phyloP scores from a whole-genome alignment of 1,140 invertebrate genomes.

The Calosoma granatense region DNA sequence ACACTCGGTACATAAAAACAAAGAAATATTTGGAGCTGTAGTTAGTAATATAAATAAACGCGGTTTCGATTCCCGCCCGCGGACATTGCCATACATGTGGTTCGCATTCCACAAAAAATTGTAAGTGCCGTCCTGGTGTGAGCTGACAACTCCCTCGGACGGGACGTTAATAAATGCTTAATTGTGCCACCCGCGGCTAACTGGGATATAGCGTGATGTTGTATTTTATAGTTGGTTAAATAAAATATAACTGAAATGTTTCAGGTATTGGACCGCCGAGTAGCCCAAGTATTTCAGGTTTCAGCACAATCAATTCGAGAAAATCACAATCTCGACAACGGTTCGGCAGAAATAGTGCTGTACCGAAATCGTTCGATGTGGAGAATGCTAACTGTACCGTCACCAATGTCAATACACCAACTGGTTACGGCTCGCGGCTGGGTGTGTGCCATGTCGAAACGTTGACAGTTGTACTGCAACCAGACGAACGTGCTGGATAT shows the following conservation, averaged over 20 bases:
- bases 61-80: too few species aligned
- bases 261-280: slow-evolving; percentile 52
- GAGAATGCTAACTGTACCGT: slow-evolving; percentile 24
- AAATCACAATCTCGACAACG: slow-evolving; percentile 36
- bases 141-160: too few species aligned
- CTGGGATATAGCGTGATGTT: too few species aligned
- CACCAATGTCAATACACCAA: not conserved
- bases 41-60: too few species aligned
- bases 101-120: too few species aligned
- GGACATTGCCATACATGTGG: too few species aligned
- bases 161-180: too few species aligned
- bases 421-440: not conserved
- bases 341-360: slow-evolving; percentile 41
- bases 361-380: slow-evolving; percentile 39
- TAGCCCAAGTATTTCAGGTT: slow-evolving; percentile 43
- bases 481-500: slow-evolving; percentile 38
- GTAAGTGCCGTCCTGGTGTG: too few species aligned
- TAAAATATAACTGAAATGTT: not conserved
- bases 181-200: too few species aligned
- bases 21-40: too few species aligned
- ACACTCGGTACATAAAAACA: too few species aligned
- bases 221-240: not conserved
- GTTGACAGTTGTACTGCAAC: slow-evolving; percentile 51
- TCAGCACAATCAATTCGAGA: slow-evolving; percentile 46
- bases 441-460: slow-evolving; percentile 55